A percentile compares a stretch with the other conserved stretches of the same genome.
These are phyloP conservation scores for Trichomycterus rosablanca DNA, from an alignment of 2,113 vertebrate species.

Conservation along the genomic window DNA sequence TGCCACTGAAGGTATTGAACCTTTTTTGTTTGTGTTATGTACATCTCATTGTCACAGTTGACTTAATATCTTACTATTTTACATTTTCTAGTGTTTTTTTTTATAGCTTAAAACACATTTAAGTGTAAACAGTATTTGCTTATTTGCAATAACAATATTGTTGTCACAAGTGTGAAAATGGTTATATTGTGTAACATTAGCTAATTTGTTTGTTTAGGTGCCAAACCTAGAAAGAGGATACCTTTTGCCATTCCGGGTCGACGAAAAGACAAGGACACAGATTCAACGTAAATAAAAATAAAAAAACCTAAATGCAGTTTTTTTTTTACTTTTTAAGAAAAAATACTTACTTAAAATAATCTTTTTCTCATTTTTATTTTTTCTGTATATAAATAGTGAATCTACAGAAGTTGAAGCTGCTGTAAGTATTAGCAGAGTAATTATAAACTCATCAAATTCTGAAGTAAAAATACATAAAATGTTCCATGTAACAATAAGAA, in stretches of 20 bases:
- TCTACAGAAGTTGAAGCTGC: constrained; percentile 88
- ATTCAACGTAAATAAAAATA: constrained; percentile 83
- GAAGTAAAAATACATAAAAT: neutral
- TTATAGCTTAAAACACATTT: no score
- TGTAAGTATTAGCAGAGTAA: constrained; percentile 74
- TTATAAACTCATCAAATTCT: neutral
- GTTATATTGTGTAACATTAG: neutral
- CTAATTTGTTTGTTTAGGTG: constrained; percentile 56
- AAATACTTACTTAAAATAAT: no score
- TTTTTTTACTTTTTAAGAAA: no score
- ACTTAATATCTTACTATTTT: no score
- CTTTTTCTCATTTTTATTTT: neutral
- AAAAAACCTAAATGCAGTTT: no score
- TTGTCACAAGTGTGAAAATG: no score
- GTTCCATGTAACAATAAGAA: no score
- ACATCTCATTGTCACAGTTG: no score
- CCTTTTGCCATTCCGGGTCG: constrained; percentile 87
- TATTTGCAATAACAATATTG: no score
- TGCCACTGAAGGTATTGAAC: constrained; percentile 83
- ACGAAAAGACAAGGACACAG: constrained; percentile 92
- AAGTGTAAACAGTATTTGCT: no score
- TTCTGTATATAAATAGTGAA: constrained; percentile 48
- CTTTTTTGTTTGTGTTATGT: neutral
- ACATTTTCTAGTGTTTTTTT: no score
- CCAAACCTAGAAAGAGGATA: constrained; percentile 91